Base-by-base conservation (phyloP, 2,797 vertebrate species). In the Capromys pilorides region DNA sequence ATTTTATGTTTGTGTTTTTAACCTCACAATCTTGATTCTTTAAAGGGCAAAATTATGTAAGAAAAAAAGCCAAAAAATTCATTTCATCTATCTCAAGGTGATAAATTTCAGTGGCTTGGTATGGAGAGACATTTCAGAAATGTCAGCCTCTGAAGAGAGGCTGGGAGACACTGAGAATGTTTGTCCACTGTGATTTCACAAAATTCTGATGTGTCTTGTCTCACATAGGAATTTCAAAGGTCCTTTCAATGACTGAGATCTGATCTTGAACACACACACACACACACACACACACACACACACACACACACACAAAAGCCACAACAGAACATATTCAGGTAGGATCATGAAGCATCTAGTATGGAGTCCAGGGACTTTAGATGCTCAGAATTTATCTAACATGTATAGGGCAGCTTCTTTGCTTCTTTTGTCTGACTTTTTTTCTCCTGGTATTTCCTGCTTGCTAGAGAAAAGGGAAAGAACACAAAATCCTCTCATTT, bases 401-500 rank as follows among this genome's bases (percentile, higher is more conserved):
- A 90, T 19, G 2, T 26, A 24, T 71, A 81, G 18, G 5, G 45
- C 19, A 79, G n/a, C 16, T 62, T 73, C 71, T 84, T 93, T 66
- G 33, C 39, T 62, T 92, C 45, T 62, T 92, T 28, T 69, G 39
- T 41, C 26, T 7, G 31, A 93, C 87, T 86, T 26, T 31, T 31
- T 67, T 89, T 45, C 45, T 57, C 24, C 5, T 51, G 12, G 41
- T 78, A 80, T 86, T 90, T 95, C 73, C 57, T 57, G 59, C 59
- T 96, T 88, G 94, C 82, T 77, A 83, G 92, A 79, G 94, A 61
- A 96, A 96, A 95, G 90, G 88, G 86, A 81, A 93, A 95, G 87
- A 94, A 94, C 61, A 88, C 28, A 73, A 88, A 88, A 88, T 92
- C 66, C 61, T 11, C 91, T 89, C 91, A 51, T 49, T 80, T 95